Base-by-base conservation (phyloP, 2,888 invertebrate species). In the Cheilosia variabilis region DNA sequence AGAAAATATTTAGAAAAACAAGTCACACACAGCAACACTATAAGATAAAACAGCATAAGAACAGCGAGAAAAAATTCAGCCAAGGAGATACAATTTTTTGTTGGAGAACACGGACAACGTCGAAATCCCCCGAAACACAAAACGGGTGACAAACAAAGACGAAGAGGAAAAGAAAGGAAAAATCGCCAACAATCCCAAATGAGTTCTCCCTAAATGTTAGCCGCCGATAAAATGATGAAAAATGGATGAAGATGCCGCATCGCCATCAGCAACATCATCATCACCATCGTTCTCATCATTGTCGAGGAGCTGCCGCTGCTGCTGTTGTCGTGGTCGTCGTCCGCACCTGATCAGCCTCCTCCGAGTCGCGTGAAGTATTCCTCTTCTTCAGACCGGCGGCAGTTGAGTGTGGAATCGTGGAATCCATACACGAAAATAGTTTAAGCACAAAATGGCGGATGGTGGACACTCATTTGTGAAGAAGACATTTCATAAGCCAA, bases 401-500 rank as follows among this genome's bases (percentile, higher is more conserved):
- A 81, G 88, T 69, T 47, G 69, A 84, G 84, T 86, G 84, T 86
- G 81, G 86, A 89, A 89, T 89, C 89, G 89, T 89, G 89, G 88
- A 89, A 88, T 88, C 88, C 82, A 87, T 86, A 88, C 88, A 88
- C 88, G 88, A 88, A 88, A 89, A 87, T 88, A 87, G 80, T 80
- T 84, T 86, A 86, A 86, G 81, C 89, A 89, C 92, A 92, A 92
- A 92, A 92, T 92, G 92, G 92, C 92, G 92, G 92, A 92, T 92
- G 92, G 96, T 94, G 98, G 98, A 92, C 99, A 99, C 95, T 98
- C 97, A 95, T 99, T 99, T 96, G 96, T 96, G 94, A 99, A 99
- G 96, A 99, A 99, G 95, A 99, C 98, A 94, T 99, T 99, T 95
- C 99, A 99, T 95, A 99, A 99, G 95, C 99, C 99, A 93, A 98